Evolutionary conservation across 2,888 invertebrate genomes (phyloP).

Genomic region (Drosophila glabriapex): DNA sequence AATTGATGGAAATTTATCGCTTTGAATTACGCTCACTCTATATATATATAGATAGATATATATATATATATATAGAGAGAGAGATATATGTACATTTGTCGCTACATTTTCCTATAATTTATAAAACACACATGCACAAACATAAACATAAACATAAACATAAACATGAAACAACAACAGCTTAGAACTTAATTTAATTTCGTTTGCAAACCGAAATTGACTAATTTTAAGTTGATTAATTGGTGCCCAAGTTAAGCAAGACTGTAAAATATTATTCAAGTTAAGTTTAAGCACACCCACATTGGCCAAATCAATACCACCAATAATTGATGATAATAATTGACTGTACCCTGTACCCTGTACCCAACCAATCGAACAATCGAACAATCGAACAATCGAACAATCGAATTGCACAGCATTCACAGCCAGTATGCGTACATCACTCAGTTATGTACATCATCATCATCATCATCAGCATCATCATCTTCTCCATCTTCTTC

Average conservation of each 20-base stretch:
- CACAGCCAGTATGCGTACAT: conserved; percentile 1
- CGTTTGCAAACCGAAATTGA: conserved; percentile 50
- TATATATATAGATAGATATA: conserved; percentile 6
- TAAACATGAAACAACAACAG: conserved; percentile 16
- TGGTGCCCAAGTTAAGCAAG: conserved; percentile 39
- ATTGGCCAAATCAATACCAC: conserved; percentile 28
- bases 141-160: conserved; percentile 27
- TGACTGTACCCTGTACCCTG: conserved; percentile 21
- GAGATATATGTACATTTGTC: conserved; percentile 44
- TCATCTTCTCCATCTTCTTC: too few species aligned
- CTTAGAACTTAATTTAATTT: conserved; percentile 52
- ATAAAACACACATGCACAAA: conserved; percentile 32
- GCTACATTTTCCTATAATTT: conserved; percentile 35
- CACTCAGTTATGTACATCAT: not conserved
- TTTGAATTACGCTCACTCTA: conserved; percentile 56
- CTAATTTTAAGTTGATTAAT: conserved; percentile 69
- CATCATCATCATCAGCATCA: not conserved
- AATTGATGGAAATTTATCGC: conserved; percentile 48
- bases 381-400: conserved; percentile 1
- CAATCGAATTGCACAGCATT: conserved; percentile 22
- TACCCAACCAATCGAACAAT: conserved; percentile 3
- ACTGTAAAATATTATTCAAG: conserved; percentile 38
- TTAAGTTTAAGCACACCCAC: conserved; percentile 41
- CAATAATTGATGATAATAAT: conserved; percentile 19
- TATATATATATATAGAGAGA: conserved; percentile 10